Percentiles rank a stretch among this genome's conserved stretches.
Conservation (phyloP, 2,113 vertebrate genomes). For the Cyprinodon variegatus region DNA sequence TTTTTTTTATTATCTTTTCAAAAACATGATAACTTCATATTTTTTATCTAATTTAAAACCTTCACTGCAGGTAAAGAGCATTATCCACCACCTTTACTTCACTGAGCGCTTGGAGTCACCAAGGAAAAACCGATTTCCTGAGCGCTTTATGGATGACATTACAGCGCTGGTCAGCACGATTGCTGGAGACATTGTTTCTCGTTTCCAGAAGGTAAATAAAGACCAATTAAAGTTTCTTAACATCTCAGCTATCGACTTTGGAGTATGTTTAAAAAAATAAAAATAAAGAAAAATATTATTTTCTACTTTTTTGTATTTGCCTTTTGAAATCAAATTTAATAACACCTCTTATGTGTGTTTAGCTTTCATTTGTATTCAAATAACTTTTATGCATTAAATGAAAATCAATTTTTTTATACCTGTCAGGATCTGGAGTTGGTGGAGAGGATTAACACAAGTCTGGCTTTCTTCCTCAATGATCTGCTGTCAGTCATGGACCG, state of each 20-base stretch:
- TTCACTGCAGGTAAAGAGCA: constrained; percentile 91
- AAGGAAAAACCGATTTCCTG: constrained; percentile 95
- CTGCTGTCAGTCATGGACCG: constrained; percentile 97
- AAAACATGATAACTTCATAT: not conserved
- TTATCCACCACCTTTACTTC: constrained; percentile 98
- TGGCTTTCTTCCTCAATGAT: constrained; percentile 97
- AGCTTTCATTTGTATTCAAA: not conserved
- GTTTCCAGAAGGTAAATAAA: constrained; percentile 93
- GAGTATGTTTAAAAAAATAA: not conserved
- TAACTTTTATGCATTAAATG: not conserved
- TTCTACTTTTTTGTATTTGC: too few relatives aligned
- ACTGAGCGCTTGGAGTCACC: constrained; percentile 92
- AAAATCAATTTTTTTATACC: not conserved
- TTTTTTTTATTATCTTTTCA: not conserved
- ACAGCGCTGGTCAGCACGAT: constrained; percentile 96
- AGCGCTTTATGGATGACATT: constrained; percentile 99
- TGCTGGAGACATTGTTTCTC: constrained; percentile 91
- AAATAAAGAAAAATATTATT: too few relatives aligned
- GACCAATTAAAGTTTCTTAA: not conserved
- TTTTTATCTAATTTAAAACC: not conserved
- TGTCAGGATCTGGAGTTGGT: constrained; percentile 94
- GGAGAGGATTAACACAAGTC: constrained; percentile 94
- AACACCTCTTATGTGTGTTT: too few relatives aligned
- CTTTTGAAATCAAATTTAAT: too few relatives aligned
- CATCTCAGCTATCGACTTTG: not conserved